Evolutionary conservation across 1,140 invertebrate genomes (phyloP), one percentile per base, ranked within the genome.

Genomic region (Megathymus violae): DNA sequence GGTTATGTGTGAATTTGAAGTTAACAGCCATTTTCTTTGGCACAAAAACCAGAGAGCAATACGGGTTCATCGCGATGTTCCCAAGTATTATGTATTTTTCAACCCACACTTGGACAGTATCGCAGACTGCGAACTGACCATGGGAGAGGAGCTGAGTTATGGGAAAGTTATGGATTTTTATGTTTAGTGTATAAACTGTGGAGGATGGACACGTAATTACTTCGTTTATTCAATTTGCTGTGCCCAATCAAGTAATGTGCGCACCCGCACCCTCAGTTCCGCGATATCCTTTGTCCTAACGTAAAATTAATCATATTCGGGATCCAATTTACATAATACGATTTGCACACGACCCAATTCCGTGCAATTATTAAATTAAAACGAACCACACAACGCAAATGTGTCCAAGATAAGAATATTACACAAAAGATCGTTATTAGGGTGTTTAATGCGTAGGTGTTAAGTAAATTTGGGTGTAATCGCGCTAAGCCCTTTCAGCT

Each of bases 381-480:
- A 82, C 72, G 71, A 78, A 65, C 71, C 65, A 52, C 58, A 58
- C 47, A 71, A 46, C 67, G 68, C 34, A 63, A 67, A 76, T 64
- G 63, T 61, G 68, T 46, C 48, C 51, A 63, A 69, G 74, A 81
- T 85, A 81, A 85, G 83, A 74, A 80, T 85, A 88, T 89, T 74
- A 80, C 62, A 78, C 85, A 85, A 85, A 75, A 81, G 68, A 80
- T 80, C 78, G 81, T 88, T 78, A 89, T 88, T 87, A 88, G 75
- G 67, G 69, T 77, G 73, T 78, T 17, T 85, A 89, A 88, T 84
- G 82, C 79, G 82, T 82, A 78, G 72, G 88, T 86, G 88, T 88
- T 88, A 89, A 89, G 87, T 91, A 89, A 91, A 91, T 91, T 91
- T 89, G 85, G 68, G 70, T 91, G 86, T 91, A 91, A 91, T 89